Evolutionary conservation across 2,888 invertebrate genomes (phyloP).

Genomic region (Lochmaea capreae): DNA sequence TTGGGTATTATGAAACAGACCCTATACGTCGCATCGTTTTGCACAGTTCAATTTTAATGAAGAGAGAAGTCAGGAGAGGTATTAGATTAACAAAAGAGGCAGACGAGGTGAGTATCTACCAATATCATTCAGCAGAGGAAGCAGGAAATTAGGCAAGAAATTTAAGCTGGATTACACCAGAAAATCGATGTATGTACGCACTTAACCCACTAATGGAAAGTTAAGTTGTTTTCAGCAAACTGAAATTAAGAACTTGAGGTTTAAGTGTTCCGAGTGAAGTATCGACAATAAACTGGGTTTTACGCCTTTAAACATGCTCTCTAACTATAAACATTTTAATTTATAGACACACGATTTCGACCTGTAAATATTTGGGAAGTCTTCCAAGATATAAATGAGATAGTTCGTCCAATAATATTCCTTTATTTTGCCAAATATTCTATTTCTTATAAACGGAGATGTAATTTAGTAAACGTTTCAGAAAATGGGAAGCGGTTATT

Average conservation of each 20-base stretch:
- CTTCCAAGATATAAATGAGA: too few relatives aligned
- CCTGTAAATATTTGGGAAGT: too few relatives aligned
- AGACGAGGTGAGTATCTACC: not conserved
- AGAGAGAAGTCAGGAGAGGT: slow-evolving; percentile 5
- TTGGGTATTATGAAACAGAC: not conserved
- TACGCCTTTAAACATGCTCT: not conserved
- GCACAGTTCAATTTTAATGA: not conserved
- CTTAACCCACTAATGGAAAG: not conserved
- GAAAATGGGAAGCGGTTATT: too few relatives aligned
- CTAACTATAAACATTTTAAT: too few relatives aligned
- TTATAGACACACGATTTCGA: too few relatives aligned
- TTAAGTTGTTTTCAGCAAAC: not conserved
- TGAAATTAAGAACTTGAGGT: not conserved
- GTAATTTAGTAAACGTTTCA: too few relatives aligned
- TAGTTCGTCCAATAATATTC: too few relatives aligned
- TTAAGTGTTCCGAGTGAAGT: not conserved
- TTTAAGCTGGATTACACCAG: slow-evolving; percentile 8
- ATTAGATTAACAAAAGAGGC: slow-evolving; percentile 8
- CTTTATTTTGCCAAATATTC: too few relatives aligned
- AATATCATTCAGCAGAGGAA: slow-evolving; percentile 9
- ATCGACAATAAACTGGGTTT: not conserved
- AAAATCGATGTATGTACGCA: slow-evolving; percentile 14
- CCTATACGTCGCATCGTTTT: not conserved
- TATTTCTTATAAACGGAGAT: too few relatives aligned
- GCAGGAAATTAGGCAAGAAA: slow-evolving; percentile 16